phyloP scores from a whole-genome alignment of 2,888 invertebrate species.

The Emmelina monodactyla region DNA sequence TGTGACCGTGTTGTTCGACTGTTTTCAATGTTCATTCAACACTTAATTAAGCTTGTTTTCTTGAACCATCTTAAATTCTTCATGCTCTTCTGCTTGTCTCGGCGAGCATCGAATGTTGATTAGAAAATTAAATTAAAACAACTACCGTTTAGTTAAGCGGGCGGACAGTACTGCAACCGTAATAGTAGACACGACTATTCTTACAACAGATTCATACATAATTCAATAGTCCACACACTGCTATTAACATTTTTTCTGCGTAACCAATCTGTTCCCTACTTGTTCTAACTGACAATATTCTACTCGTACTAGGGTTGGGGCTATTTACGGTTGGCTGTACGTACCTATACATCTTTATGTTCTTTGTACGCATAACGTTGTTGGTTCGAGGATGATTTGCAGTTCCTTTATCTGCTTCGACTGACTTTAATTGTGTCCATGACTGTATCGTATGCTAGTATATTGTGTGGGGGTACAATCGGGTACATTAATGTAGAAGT shows the following conservation, averaged over 20 bases:
- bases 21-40: constrained; percentile 24
- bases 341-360: too few relatives aligned
- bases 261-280: neutral
- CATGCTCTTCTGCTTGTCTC: too few relatives aligned
- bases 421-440: constrained; percentile 41
- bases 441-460: constrained; percentile 13
- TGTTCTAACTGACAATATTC: neutral
- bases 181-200: neutral
- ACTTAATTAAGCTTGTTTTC: neutral
- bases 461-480: too few relatives aligned
- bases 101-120: too few relatives aligned
- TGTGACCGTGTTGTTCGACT: constrained; percentile 29
- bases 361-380: too few relatives aligned
- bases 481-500: constrained; percentile 26
- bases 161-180: constrained; percentile 8
- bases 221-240: neutral
- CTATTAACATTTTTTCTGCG: constrained; percentile 1
- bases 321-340: neutral
- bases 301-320: neutral
- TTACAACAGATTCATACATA: neutral
- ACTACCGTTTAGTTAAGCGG: constrained; percentile 17
- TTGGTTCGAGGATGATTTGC: constrained; percentile 57
- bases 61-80: neutral
- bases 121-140: too few relatives aligned
- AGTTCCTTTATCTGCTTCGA: constrained; percentile 34